Evolutionary conservation across 2,888 invertebrate genomes (phyloP), one percentile per base, ranked within the genome.

Genomic region (Amphipyra berbera): DNA sequence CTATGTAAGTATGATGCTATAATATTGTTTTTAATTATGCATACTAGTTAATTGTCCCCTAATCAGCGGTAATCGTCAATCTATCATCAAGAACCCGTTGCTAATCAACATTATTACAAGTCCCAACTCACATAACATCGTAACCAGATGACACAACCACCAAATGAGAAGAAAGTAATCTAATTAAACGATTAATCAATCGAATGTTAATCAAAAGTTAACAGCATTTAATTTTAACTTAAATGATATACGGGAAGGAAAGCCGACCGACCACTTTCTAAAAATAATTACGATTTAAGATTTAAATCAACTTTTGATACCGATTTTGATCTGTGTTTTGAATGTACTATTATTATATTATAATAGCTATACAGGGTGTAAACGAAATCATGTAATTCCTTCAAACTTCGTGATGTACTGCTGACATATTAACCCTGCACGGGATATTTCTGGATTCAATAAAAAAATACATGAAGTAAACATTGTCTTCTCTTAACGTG

Each of bases 161-260:
- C 35, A 30, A 50, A 42, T 37, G 47, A 69, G 66, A 79, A 42
- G 79, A 77, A 77, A 79, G 79, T 63, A 59, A 77, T 67, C 59
- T 69, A 73, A 76, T 69, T 45, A 69, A 62, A 30, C 46, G 12
- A 76, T 73, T 64, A 76, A 79, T 77, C 79, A 79, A 64, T 47
- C 50, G 65, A 47, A 46, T 60, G 48, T 63, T 57, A 67, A 76
- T 73, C 66, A 54, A 59, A 52, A 65, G n/a, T 61, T 61, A 61
- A 63, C 68, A 54, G 44, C 44, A 15, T 54, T 75, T 75, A 60
- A 69, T 76, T 50, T 47, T 61, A 5, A 61, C 59, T 47, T 56
- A 54, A 61, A 69, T 65, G 56, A 73, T 76, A 69, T 52, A 73
- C 48, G 35, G 21, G 14, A 33, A 44, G 47, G 65, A 64, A 69